Evolutionary conservation across 2,113 vertebrate genomes (phyloP), one percentile per base, ranked within the genome.

Genomic region (Larimichthys crocea): DNA sequence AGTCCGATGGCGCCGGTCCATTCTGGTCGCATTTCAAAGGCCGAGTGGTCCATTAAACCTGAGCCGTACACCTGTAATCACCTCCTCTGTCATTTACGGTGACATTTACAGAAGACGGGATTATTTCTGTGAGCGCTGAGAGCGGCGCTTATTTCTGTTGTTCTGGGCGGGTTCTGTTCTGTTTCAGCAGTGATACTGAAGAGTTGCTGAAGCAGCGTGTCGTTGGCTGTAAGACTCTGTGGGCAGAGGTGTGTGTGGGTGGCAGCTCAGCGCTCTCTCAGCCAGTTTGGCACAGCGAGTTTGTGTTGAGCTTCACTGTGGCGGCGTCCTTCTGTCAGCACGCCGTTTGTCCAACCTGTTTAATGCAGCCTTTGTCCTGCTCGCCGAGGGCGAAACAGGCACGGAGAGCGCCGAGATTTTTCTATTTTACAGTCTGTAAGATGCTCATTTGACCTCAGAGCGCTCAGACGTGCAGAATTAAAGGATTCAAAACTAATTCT

Each of bases 191-290:
- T 83, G 76, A 87, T 79, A 53, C 79, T 35, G 35, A 83, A n/a
- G 60, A 88, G 85, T 81, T 88, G 85, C 89, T 83, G 88, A 86
- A 87, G 72, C 86, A 82, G 91, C 84, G 76, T 88, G 86, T 35
- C 69, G 68, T 76, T 86, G 73, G 88, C 88, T 88, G 5, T 77
- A 42, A 86, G 57, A 74, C 90, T 89, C 87, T 84, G 91, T 93
- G 85, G 91, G 86, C 90, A 89, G 92, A 90, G 87, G 89, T 91
- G 89, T 89, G 86, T 66, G 90, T 88, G 92, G 92, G 92, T 70
- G 86, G 80, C 57, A 74, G 86, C 65, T 5, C 90, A 85, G 86
- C 87, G 77, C 89, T 88, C 87, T 79, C 83, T 86, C 87, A 87
- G 91, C 92, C 89, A 92, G 82, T 88, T 93, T 93, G 93, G 92